Evolutionary conservation across 2,888 invertebrate genomes (phyloP).

Genomic region (Agonopterix subpropinquella): DNA sequence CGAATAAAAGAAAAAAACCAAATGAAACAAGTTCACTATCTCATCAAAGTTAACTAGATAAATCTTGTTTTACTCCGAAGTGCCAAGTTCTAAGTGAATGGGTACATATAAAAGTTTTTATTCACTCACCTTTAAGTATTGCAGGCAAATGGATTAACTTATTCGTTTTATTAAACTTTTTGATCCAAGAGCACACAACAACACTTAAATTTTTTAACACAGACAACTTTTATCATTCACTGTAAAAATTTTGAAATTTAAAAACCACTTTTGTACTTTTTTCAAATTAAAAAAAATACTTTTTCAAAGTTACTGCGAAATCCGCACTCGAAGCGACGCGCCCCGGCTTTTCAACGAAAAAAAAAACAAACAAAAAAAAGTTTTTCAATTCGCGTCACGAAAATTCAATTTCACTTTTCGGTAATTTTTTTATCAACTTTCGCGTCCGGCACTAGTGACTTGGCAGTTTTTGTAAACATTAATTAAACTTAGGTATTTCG

Average conservation of each 20-base stretch:
- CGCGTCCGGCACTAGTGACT: constrained; percentile 4
- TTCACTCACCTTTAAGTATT: not conserved
- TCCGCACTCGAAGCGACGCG: not conserved
- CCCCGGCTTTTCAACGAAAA: not conserved
- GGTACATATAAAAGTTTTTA: constrained; percentile 2
- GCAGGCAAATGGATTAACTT: no score
- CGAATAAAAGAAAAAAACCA: no score
- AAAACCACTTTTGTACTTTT: not conserved
- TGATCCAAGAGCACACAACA: no score
- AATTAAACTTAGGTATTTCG: constrained; percentile 8
- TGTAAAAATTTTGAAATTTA: not conserved
- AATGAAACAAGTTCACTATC: not conserved
- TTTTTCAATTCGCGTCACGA: constrained; percentile 3
- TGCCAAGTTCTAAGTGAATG: constrained; percentile 3
- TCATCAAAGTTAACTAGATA: constrained; percentile 7
- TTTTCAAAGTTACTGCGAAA: not conserved
- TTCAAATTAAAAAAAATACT: not conserved
- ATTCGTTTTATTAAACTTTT: no score
- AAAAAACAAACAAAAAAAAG: constrained; percentile 3
- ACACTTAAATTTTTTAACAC: no score
- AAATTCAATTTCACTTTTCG: constrained; percentile 1
- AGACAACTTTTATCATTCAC: no score
- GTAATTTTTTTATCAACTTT: constrained; percentile 3
- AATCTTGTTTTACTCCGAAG: constrained; percentile 1
- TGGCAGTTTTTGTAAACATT: constrained; percentile 3